phyloP scores from a whole-genome alignment of 92 coral and sea anemone species.

The Phenganax stokvisi region DNA sequence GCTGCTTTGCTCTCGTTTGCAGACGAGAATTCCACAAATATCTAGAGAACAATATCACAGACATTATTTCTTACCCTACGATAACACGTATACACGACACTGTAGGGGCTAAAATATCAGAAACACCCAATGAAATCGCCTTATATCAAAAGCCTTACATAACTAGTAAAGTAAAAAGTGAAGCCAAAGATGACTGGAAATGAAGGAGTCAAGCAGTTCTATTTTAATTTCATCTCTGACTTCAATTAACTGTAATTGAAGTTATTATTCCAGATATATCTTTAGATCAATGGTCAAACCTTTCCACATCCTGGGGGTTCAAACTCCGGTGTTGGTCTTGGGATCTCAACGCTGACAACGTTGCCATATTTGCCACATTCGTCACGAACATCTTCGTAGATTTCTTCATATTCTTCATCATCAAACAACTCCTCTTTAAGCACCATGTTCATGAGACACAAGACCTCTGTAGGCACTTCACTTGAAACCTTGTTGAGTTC shows the following conservation, averaged over 20 bases:
- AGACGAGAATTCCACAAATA: constrained; percentile 76
- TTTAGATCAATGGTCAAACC: constrained; percentile 42
- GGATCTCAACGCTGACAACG: constrained; percentile 84
- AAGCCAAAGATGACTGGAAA: too few relatives aligned
- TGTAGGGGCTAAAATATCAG: too few relatives aligned
- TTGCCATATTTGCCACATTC: constrained; percentile 90
- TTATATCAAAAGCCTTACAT: too few relatives aligned
- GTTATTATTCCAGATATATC: background rate
- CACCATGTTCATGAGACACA: constrained; percentile 92
- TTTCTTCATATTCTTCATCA: constrained; percentile 96
- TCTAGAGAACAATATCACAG: constrained; percentile 46
- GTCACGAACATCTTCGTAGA: constrained; percentile 87
- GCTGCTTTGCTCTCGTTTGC: constrained; percentile 69
- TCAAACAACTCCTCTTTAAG: constrained; percentile 82
- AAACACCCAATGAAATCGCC: too few relatives aligned
- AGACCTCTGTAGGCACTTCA: constrained; percentile 66
- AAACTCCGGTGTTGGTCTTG: constrained; percentile 80
- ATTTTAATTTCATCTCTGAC: background rate
- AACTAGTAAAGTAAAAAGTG: too few relatives aligned
- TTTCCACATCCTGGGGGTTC: constrained; percentile 98
- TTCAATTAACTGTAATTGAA: background rate
- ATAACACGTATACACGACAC: too few relatives aligned
- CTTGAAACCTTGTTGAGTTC: constrained; percentile 63
- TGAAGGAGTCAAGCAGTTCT: too few relatives aligned
- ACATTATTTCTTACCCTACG: background rate